These are phyloP conservation scores for Hipparchia semele DNA, from an alignment of 2,888 invertebrate species.

Conservation along the genomic window DNA sequence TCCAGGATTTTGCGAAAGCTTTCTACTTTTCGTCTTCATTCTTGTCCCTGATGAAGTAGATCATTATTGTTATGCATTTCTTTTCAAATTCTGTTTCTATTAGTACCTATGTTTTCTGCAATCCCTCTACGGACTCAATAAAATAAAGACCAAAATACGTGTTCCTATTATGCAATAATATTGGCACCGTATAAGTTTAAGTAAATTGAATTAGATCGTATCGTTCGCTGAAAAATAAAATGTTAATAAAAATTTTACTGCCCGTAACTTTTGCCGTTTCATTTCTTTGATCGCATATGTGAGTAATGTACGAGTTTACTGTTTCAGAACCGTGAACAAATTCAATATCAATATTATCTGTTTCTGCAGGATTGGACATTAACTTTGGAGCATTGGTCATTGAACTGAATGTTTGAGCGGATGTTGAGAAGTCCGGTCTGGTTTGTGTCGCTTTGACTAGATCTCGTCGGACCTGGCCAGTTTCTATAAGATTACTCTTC, in stretches of 20 bases:
- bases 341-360: not conserved
- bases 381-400: conserved; percentile 51
- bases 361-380: conserved; percentile 8
- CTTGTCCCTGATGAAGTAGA: no score
- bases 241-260: conserved; percentile 23
- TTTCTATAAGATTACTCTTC: conserved; percentile 39
- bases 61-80: no score
- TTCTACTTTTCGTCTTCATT: no score
- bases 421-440: conserved; percentile 54
- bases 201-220: conserved; percentile 8
- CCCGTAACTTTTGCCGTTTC: conserved; percentile 18
- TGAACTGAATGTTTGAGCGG: conserved; percentile 64
- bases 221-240: conserved; percentile 10
- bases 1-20: no score
- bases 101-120: no score
- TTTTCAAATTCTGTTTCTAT: no score
- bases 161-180: conserved; percentile 2
- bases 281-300: conserved; percentile 22
- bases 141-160: not conserved
- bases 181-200: not conserved
- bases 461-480: conserved; percentile 52
- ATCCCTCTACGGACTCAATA: not conserved
- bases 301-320: conserved; percentile 13
- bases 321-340: conserved; percentile 4
- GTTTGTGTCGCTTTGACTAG: conserved; percentile 57